These are phyloP conservation scores for Horisme vitalbata DNA, from an alignment of 2,888 invertebrate species.

Conservation along the genomic window DNA sequence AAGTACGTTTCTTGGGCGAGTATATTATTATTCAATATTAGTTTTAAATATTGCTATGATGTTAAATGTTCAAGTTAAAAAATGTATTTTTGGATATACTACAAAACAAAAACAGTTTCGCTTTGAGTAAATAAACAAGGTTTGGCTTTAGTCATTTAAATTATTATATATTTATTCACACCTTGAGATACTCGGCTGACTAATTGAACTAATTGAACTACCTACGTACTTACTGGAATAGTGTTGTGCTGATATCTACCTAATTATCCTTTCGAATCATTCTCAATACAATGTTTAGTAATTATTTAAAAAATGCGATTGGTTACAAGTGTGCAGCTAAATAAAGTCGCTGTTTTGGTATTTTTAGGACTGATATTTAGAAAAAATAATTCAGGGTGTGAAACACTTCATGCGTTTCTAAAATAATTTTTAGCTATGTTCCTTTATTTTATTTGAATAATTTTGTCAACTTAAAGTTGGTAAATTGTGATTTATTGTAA, in stretches of 20 bases:
- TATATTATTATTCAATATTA: conserved; percentile 13
- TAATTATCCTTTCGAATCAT: not conserved
- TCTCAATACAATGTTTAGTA: conserved; percentile 4
- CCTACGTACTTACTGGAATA: not conserved
- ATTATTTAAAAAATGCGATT: conserved; percentile 4
- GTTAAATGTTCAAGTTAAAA: conserved; percentile 5
- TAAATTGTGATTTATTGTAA: conserved; percentile 78
- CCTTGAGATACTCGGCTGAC: conserved; percentile 16
- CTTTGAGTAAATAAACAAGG: conserved; percentile 11
- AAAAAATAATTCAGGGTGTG: conserved; percentile 54
- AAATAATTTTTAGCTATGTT: conserved; percentile 59
- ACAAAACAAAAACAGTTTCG: conserved; percentile 16
- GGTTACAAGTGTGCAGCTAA: conserved; percentile 17
- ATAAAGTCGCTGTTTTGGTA: conserved; percentile 20
- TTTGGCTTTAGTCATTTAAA: conserved; percentile 9
- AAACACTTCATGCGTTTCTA: conserved; percentile 60
- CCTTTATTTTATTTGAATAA: conserved; percentile 69
- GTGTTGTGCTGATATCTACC: conserved; percentile 7
- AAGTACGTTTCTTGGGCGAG: conserved; percentile 8
- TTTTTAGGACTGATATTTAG: conserved; percentile 34
- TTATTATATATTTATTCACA: conserved; percentile 16
- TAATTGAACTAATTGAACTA: not conserved
- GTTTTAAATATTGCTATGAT: conserved; percentile 3
- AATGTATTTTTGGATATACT: conserved; percentile 27
- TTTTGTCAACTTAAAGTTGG: conserved; percentile 79